These are phyloP conservation scores for Drosophila anomelani DNA, from an alignment of 2,888 invertebrate species.

Conservation along the genomic window DNA sequence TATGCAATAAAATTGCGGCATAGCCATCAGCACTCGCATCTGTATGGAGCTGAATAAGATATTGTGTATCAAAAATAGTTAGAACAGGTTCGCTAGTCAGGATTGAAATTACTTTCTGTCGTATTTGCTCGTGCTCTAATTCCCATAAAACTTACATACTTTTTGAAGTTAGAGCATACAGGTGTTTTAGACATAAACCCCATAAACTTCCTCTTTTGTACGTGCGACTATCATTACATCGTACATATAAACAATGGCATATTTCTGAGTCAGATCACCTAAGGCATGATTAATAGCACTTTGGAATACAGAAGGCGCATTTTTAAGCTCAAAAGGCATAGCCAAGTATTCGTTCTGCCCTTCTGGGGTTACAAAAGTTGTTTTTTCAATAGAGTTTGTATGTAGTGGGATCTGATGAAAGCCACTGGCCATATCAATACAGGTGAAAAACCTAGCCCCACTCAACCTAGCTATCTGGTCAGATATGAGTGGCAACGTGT, in stretches of 20 bases:
- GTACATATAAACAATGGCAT: too few relatives aligned
- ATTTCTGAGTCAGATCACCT: too few relatives aligned
- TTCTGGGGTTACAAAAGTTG: background rate
- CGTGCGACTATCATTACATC: too few relatives aligned
- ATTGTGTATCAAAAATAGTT: background rate
- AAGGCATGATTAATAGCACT: too few relatives aligned
- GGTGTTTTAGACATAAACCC: background rate
- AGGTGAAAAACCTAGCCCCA: background rate
- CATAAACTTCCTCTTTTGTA: too few relatives aligned
- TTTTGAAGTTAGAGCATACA: background rate
- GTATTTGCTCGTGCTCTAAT: background rate
- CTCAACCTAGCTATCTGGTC: background rate
- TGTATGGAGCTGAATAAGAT: too few relatives aligned
- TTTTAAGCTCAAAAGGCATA: background rate
- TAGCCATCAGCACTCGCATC: too few relatives aligned
- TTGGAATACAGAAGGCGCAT: too few relatives aligned
- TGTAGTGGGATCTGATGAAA: background rate
- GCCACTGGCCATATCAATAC: background rate
- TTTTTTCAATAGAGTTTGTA: background rate
- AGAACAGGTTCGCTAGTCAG: constrained; percentile 1
- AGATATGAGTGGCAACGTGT: background rate
- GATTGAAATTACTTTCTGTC: constrained; percentile 2
- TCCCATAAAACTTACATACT: background rate
- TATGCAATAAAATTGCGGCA: too few relatives aligned
- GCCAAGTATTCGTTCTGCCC: too few relatives aligned